phyloP scores from a whole-genome alignment of 1,140 invertebrate genomes.

The Prorops nasuta region DNA sequence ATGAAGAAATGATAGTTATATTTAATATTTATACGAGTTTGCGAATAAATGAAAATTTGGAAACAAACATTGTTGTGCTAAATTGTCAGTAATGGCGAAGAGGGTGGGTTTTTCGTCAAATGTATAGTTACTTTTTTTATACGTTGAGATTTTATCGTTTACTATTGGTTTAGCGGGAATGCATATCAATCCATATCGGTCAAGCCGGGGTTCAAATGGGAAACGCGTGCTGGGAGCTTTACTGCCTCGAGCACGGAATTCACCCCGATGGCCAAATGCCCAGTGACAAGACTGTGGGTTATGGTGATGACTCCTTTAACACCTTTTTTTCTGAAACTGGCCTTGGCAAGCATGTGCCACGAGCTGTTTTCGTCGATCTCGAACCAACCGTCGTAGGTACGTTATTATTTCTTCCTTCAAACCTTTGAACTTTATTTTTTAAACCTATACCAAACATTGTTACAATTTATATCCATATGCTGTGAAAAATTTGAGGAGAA shows the following conservation, averaged over 20 bases:
- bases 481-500: neutral
- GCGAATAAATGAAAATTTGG: no score
- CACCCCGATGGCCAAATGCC: slow-evolving; percentile 62
- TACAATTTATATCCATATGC: neutral
- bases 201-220: slow-evolving; percentile 75
- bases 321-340: slow-evolving; percentile 67
- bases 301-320: slow-evolving; percentile 63
- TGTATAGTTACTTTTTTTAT: no score
- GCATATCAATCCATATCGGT: slow-evolving; percentile 67
- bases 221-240: slow-evolving; percentile 66
- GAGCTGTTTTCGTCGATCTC: slow-evolving; percentile 66
- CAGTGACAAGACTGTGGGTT: slow-evolving; percentile 37
- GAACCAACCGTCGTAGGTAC: slow-evolving; percentile 64
- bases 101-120: no score
- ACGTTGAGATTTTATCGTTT: slow-evolving; percentile 14
- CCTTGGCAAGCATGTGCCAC: slow-evolving; percentile 60
- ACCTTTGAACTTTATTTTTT: slow-evolving; percentile 2
- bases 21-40: no score
- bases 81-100: no score
- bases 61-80: no score
- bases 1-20: no score
- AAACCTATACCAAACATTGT: neutral
- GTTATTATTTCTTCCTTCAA: no score
- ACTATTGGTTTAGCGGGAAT: slow-evolving; percentile 53
- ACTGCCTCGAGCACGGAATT: no score